Evolutionary conservation across 2,888 invertebrate genomes (phyloP).

Genomic region (Chymomyza procnemis): DNA sequence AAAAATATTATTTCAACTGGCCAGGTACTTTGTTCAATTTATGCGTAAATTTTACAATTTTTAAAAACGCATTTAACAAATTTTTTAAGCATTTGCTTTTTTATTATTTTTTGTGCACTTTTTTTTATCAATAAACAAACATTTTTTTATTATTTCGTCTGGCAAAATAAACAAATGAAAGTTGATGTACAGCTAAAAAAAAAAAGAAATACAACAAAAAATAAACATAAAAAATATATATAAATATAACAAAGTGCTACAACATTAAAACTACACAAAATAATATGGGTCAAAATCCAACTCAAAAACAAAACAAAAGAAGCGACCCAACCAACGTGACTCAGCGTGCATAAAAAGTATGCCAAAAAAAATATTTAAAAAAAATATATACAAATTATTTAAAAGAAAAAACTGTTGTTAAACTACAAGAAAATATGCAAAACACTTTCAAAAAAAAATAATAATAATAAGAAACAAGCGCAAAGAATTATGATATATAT

Average conservation of each 20-base stretch:
- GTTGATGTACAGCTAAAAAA: neutral
- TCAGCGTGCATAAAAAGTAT: neutral
- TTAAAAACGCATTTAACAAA: neutral
- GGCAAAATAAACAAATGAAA: slow-evolving; percentile 1
- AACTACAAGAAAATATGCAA: slow-evolving; percentile 1
- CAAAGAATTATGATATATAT: neutral
- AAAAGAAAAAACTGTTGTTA: neutral
- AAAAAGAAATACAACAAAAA: neutral
- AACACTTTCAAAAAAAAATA: neutral
- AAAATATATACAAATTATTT: neutral
- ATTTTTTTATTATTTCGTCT: neutral
- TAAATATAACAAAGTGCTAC: neutral
- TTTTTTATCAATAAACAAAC: neutral
- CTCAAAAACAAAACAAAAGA: neutral
- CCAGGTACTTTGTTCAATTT: neutral
- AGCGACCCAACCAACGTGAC: neutral
- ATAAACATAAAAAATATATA: slow-evolving; percentile 5
- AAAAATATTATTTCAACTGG: too few relatives aligned
- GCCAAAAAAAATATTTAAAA: neutral
- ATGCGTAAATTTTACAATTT: neutral
- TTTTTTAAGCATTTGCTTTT: neutral
- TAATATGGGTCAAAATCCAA: neutral
- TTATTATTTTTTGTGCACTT: neutral
- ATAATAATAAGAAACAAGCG: neutral
- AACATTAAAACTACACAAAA: neutral